These are phyloP conservation scores for Heliconius congener DNA, from an alignment of 1,140 invertebrate genomes.

Conservation along the genomic window DNA sequence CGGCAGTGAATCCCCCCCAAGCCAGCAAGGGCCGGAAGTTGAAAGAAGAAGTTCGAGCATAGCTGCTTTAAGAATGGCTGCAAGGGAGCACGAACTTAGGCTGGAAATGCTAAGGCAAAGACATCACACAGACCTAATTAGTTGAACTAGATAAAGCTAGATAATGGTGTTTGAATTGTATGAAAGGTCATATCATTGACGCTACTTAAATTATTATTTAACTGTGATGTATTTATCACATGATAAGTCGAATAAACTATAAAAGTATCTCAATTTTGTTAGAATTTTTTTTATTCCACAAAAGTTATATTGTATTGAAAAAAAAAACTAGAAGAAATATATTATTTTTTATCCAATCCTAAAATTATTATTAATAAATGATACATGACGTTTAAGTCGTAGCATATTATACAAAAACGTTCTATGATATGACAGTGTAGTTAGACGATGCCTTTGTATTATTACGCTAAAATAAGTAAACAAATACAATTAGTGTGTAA, in stretches of 20 bases:
- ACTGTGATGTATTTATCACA: conserved; percentile 18
- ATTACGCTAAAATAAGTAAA: conserved; percentile 25
- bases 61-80: conserved; percentile 93
- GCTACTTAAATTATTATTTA: conserved; percentile 12
- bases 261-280: conserved; percentile 9
- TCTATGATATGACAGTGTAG: conserved; percentile 5
- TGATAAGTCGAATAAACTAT: not conserved
- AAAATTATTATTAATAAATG: not conserved
- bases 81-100: conserved; percentile 94
- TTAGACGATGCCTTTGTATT: conserved; percentile 23
- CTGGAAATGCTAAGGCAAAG: conserved; percentile 92
- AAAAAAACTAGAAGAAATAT: not conserved
- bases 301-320: not conserved
- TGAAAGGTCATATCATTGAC: conserved; percentile 16
- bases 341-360: not conserved
- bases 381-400: not conserved
- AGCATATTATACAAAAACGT: not conserved
- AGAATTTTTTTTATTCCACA: not conserved
- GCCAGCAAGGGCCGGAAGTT: conserved; percentile 80
- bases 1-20: conserved; percentile 71
- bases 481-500: conserved; percentile 23
- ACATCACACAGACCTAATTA: conserved; percentile 88
- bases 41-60: conserved; percentile 95
- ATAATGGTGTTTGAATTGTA: conserved; percentile 29
- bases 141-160: conserved; percentile 75